Base-by-base conservation (phyloP, 2,113 vertebrate genomes). In the Alligator mississippiensis region DNA sequence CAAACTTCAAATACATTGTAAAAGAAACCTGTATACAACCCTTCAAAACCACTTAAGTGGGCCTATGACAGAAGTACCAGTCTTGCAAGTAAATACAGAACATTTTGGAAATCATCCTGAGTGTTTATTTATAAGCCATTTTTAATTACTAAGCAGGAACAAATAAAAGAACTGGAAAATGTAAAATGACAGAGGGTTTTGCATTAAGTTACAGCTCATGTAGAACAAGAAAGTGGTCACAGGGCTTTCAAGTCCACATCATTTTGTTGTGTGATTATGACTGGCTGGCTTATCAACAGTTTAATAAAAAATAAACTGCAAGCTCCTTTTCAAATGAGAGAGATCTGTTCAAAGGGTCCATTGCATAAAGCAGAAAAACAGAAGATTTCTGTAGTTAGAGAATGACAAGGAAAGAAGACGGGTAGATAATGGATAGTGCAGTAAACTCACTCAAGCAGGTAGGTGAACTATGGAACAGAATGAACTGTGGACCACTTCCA, bases 81-180 rank as follows among this genome's bases (percentile, higher is more conserved):
- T 72, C 92, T 92, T 82, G 84, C 95, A 97, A 97, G 88, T 61
- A 96, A 97, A 95, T 93, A 96, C 92, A 94, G 96, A 96, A 92
- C 92, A 93, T 95, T 97, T 98, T 59, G 93, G 96, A 98, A 99
- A 98, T 97, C 97, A 98, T 97, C 95, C 96, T 85, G 92, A 63
- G 88, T 99, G 98, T 99, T 99, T 99, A 99, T 98, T 98, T 98
- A 97, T 96, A 96, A 98, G 98, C 98, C 98, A 98, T 93, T 98
- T 98, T 96, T 98, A 98, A 98, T 99, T 99, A 98, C 97, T 96
- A 90, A 61, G 81, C 85, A 70, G 82, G 59, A 80, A 93, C 83
- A 94, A 97, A 97, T 95, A 93, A 97, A 98, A 97, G 96, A 80
- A 47, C 70, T 90, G 77, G 93, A 96, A 97, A 98, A 98, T 98